Conservation (phyloP, 1,140 invertebrate species). For the Vanessa tameamea region DNA sequence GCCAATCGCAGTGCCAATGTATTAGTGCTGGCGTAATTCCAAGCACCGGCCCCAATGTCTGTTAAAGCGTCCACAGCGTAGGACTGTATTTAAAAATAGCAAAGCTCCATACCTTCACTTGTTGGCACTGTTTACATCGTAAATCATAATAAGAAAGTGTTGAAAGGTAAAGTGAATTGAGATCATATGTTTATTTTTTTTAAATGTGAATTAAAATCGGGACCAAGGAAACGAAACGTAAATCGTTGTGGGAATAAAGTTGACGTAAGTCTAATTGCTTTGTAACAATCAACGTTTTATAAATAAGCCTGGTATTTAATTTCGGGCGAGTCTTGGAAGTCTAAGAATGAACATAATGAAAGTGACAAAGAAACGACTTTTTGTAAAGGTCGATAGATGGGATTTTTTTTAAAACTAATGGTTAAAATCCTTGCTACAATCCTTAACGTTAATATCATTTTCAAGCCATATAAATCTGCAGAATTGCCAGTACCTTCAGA, state of each 20-base stretch:
- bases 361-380: too few relatives aligned
- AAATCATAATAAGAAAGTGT: conserved; percentile 28
- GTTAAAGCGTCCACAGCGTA: conserved; percentile 19
- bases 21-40: conserved; percentile 21
- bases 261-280: neutral
- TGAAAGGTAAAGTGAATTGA: conserved; percentile 18
- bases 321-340: too few relatives aligned
- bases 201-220: neutral
- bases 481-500: too few relatives aligned
- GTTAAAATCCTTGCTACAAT: too few relatives aligned
- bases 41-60: conserved; percentile 23
- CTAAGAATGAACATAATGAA: too few relatives aligned
- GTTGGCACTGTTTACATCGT: conserved; percentile 28
- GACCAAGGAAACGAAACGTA: neutral
- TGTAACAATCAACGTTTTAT: too few relatives aligned
- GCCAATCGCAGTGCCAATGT: conserved; percentile 29
- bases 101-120: conserved; percentile 21
- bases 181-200: neutral
- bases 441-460: too few relatives aligned
- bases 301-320: too few relatives aligned
- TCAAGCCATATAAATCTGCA: too few relatives aligned
- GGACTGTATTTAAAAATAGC: conserved; percentile 30
- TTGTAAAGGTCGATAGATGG: too few relatives aligned
- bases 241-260: neutral
- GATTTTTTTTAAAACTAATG: too few relatives aligned